Base-by-base conservation (phyloP, 2,113 vertebrate species). In the Pantherophis guttatus region DNA sequence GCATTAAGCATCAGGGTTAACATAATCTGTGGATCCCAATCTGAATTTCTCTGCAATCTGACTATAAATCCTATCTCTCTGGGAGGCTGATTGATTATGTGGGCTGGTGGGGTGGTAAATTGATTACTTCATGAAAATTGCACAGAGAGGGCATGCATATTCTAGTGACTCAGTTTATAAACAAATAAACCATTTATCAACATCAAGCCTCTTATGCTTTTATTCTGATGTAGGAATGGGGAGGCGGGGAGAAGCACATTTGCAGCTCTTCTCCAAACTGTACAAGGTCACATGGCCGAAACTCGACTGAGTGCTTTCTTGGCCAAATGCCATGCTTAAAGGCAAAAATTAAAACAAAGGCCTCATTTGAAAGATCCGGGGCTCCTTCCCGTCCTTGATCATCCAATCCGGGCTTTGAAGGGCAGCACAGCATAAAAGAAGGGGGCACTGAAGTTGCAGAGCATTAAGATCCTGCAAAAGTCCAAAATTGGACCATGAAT, bases 251-350 rank as follows among this genome's bases (percentile, higher is more conserved):
- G 55, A 52, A 57, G 81, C 58, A 29, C 92, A 90, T 58, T 59
- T 86, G 54, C 92, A 44, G 1, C 95, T 92, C 21, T 92, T 95
- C 92, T 95, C 39, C 48, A 91, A 91, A 86, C 54, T 44, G 94
- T 96, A 91, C 94, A 81, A 91, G 96, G 95, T 92, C 95, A 93
- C 92, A 15, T 92, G 94, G 95, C 94, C 65, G 91, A 93, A 95
- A 62, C 92, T 95, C 92, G 87, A 92, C 62, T 93, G 96, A 96
- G 96, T 96, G 96, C 96, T 95, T 95, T 95, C 59, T 95, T 97
- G 98, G 96, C 96, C 89, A 50, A 0, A 0, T 95, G 97, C 97
- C 97, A 65, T n/a, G 86, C 95, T 97, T 89, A 87, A 94, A 97
- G 96, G 96, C 58, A 90, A 94, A 95, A 95, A 94, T 81, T 39